Conservation (phyloP, 2,113 vertebrate genomes). For the Pangasianodon gigas region DNA sequence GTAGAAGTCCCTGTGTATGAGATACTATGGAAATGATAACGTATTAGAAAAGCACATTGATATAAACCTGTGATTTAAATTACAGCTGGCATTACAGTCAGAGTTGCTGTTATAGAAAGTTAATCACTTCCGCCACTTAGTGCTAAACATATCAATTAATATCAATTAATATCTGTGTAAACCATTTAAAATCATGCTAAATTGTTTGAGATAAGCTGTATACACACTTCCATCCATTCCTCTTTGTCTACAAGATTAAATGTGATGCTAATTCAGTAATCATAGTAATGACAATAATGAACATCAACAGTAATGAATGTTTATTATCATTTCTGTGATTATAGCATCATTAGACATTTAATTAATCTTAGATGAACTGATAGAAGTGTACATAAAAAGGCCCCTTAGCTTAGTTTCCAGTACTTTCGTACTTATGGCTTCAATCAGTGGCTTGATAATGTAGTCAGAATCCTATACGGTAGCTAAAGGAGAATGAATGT, state of each 20-base stretch:
- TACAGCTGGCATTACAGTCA: not conserved
- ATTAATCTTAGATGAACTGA: not conserved
- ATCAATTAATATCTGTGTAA: not conserved
- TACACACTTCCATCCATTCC: not conserved
- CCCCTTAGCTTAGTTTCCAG: too few species aligned
- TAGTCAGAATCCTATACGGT: not conserved
- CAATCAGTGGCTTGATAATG: not conserved
- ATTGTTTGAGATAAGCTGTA: not conserved
- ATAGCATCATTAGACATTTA: not conserved
- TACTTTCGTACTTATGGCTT: not conserved
- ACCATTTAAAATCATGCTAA: not conserved
- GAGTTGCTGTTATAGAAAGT: not conserved
- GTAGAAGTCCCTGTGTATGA: not conserved
- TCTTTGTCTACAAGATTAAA: not conserved
- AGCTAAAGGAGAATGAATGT: not conserved
- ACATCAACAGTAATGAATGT: not conserved
- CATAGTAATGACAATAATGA: not conserved
- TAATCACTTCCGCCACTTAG: not conserved
- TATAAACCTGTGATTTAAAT: not conserved
- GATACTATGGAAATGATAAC: not conserved
- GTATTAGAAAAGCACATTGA: not conserved
- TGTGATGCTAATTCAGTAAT: not conserved
- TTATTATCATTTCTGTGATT: not conserved
- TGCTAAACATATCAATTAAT: not conserved
- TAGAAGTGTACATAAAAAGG: not conserved